Percentiles rank a stretch among this genome's conserved stretches.
These are phyloP conservation scores for Adelognathus sp. DNA, from an alignment of 2,888 invertebrate species.

Conservation along the genomic window DNA sequence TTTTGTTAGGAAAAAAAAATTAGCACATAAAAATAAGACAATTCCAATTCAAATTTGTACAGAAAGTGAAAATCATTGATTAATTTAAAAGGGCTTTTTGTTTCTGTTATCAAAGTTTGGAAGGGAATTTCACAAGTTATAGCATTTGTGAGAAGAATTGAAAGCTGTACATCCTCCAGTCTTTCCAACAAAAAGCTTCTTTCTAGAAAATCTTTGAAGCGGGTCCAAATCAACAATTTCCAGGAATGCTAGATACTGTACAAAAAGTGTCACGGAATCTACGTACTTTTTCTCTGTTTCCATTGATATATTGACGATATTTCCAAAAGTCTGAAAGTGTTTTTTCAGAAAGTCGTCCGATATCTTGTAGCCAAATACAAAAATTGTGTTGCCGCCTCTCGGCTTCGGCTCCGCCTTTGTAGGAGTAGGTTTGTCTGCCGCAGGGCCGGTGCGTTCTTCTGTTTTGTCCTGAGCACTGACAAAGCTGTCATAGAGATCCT, in stretches of 20 bases:
- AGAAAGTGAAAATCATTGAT: no score
- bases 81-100: no score
- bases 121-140: no score
- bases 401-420: conserved; percentile 85
- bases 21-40: background rate
- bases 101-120: no score
- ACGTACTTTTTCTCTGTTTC: conserved; percentile 91
- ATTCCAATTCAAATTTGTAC: background rate
- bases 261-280: background rate
- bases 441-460: conserved; percentile 77
- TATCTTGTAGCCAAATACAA: conserved; percentile 90
- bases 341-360: conserved; percentile 90
- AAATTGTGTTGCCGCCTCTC: conserved; percentile 90
- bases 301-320: conserved; percentile 91
- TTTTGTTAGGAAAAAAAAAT: background rate
- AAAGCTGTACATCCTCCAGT: no score
- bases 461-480: conserved; percentile 87
- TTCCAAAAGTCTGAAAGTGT: conserved; percentile 88
- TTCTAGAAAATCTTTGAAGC: no score
- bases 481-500: conserved; percentile 90
- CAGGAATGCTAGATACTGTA: no score
- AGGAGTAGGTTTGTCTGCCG: conserved; percentile 71
- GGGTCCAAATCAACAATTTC: no score
- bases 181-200: no score
- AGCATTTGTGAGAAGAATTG: no score